Evolutionary conservation across 2,113 vertebrate species (phyloP).

Genomic region (Actenoides lindsayi): DNA sequence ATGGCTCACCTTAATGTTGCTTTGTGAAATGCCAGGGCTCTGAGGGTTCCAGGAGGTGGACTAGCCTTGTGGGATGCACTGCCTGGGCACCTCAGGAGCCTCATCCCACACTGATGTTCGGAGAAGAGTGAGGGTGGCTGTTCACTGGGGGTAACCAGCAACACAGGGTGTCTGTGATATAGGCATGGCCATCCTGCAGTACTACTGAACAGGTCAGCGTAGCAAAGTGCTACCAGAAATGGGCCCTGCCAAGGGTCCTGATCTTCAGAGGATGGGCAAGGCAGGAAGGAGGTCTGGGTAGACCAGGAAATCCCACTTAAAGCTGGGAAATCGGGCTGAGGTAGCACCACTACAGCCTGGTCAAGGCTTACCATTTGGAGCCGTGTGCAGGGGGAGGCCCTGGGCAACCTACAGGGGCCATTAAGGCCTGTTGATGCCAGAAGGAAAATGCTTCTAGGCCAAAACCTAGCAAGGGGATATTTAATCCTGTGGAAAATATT

Average conservation of each 20-base stretch:
- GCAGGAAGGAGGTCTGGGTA: too few relatives aligned
- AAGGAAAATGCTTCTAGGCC: not conserved
- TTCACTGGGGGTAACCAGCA: rapidly evolving
- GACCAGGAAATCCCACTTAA: not conserved
- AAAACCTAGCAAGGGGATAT: not conserved
- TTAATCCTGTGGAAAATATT: not conserved
- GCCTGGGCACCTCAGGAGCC: rapidly evolving
- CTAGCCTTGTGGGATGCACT: rapidly evolving
- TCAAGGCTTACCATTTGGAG: rapidly evolving
- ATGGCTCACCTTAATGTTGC: rapidly evolving
- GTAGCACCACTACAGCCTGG: not conserved
- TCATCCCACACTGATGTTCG: rapidly evolving
- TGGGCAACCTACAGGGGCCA: not conserved
- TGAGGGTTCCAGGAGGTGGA: rapidly evolving
- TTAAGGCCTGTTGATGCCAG: not conserved
- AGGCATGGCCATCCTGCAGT: not conserved
- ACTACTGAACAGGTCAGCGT: rapidly evolving
- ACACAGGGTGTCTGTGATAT: rapidly evolving
- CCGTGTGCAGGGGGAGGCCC: rapidly evolving
- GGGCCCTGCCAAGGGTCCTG: too few relatives aligned
- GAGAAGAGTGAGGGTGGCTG: rapidly evolving
- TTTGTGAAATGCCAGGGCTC: not conserved
- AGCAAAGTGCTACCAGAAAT: not conserved
- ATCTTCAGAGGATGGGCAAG: not conserved
- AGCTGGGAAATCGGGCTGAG: rapidly evolving